A percentile compares a stretch with the other conserved stretches of the same genome.
Conservation (phyloP, 1,140 invertebrate genomes). For the Elymnias hypermnestra region DNA sequence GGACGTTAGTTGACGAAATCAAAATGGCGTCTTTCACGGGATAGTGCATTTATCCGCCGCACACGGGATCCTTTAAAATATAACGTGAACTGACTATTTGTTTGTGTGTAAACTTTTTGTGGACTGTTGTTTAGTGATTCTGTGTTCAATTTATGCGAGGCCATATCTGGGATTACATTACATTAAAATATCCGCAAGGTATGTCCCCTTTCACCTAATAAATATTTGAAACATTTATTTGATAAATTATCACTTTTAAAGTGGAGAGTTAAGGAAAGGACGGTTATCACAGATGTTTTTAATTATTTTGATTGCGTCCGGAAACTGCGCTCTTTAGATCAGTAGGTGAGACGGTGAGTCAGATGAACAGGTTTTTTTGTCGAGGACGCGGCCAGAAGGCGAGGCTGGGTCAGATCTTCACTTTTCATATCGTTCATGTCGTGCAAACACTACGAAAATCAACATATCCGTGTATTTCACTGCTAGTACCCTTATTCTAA, state of each 20-base stretch:
- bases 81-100: slow-evolving; percentile 47
- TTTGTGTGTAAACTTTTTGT: slow-evolving; percentile 42
- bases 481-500: slow-evolving; percentile 23
- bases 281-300: neutral
- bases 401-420: slow-evolving; percentile 48
- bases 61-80: slow-evolving; percentile 44
- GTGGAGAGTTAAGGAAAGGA: neutral
- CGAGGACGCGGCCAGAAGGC: slow-evolving; percentile 43
- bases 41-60: slow-evolving; percentile 66
- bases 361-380: slow-evolving; percentile 54
- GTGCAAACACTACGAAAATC: slow-evolving; percentile 18
- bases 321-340: slow-evolving; percentile 54
- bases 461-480: slow-evolving; percentile 8
- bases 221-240: slow-evolving; percentile 42
- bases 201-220: slow-evolving; percentile 69
- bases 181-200: slow-evolving; percentile 51
- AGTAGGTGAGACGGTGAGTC: slow-evolving; percentile 67
- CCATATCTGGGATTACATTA: slow-evolving; percentile 25
- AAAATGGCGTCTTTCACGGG: slow-evolving; percentile 72
- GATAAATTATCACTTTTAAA: slow-evolving; percentile 3
- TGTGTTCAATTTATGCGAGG: slow-evolving; percentile 23
- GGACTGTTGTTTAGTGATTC: slow-evolving; percentile 33
- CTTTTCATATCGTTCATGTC: slow-evolving; percentile 42
- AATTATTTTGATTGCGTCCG: slow-evolving; percentile 24
- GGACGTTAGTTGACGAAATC: slow-evolving; percentile 70